A percentile compares a stretch with the other conserved stretches of the same genome.
Conservation (phyloP, 1,140 invertebrate genomes). For the Drosophila punjabiensis region DNA sequence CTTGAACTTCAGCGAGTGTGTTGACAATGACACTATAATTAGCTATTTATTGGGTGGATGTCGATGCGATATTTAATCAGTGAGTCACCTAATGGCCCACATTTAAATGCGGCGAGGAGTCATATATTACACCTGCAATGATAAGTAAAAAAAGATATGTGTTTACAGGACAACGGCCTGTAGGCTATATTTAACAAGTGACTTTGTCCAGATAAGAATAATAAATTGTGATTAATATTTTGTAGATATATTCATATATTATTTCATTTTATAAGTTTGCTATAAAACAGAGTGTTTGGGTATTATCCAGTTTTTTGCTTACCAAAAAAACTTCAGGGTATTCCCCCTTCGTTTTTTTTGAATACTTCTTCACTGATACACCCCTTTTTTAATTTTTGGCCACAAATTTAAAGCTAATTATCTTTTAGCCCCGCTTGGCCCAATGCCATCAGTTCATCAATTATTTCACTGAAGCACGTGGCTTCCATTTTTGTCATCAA, state of each 20-base stretch:
- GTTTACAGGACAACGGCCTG: not conserved
- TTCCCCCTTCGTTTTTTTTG: no score
- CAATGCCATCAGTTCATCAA: conserved; percentile 1
- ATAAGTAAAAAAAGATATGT: not conserved
- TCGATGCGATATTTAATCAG: conserved; percentile 2
- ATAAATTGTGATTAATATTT: not conserved
- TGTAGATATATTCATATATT: no score
- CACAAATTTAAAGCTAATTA: conserved; percentile 1
- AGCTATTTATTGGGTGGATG: conserved; percentile 14
- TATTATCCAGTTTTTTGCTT: not conserved
- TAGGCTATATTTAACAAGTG: not conserved
- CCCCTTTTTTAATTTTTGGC: not conserved
- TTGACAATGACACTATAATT: conserved; percentile 36
- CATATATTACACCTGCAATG: conserved; percentile 2
- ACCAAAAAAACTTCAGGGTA: not conserved
- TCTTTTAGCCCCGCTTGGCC: not conserved
- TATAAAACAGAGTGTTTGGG: not conserved
- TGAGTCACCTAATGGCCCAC: conserved; percentile 29
- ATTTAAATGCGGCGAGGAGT: conserved; percentile 6
- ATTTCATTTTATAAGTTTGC: no score
- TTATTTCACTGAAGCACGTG: conserved; percentile 52
- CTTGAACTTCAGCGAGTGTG: conserved; percentile 29
- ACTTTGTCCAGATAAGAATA: not conserved
- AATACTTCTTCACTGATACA: not conserved
- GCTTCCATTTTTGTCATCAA: conserved; percentile 55